These are phyloP conservation scores for Neolamprologus hecqui DNA, from an alignment of 2,113 vertebrate species.

Conservation along the genomic window DNA sequence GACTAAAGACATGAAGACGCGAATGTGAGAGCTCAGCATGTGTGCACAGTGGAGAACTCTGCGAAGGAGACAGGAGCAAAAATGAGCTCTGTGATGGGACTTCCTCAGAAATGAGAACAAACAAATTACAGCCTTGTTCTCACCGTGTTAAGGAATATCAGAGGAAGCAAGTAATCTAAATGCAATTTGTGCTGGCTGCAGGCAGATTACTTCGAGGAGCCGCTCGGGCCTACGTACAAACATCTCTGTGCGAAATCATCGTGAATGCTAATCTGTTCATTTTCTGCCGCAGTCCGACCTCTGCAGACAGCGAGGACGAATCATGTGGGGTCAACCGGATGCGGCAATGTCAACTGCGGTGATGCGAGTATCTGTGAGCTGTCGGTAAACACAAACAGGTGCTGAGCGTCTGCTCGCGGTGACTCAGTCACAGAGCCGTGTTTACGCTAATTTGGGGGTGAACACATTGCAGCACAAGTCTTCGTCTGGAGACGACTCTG, in stretches of 20 bases:
- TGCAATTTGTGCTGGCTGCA: not conserved
- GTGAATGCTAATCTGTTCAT: not conserved
- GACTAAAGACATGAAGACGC: not conserved
- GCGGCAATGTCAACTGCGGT: not conserved
- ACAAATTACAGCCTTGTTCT: not conserved
- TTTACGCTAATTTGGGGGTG: conserved; percentile 31
- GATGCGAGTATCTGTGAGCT: not conserved
- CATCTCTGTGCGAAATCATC: not conserved
- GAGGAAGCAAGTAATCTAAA: not conserved
- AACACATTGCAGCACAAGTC: conserved; percentile 31
- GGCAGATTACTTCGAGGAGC: not conserved
- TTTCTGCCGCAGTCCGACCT: not conserved
- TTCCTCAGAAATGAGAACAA: not conserved
- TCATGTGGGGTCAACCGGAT: not conserved
- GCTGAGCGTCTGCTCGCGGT: conserved; percentile 19
- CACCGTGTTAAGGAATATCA: not conserved
- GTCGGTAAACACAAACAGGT: conserved; percentile 40
- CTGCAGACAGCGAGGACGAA: not conserved
- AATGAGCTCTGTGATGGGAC: not conserved
- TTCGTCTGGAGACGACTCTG: not conserved
- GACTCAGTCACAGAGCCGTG: conserved; percentile 27
- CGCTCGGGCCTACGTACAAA: not conserved
- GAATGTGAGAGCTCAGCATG: not conserved
- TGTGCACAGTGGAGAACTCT: not conserved
- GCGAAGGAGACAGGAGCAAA: not conserved